Conservation (phyloP, 2,113 vertebrate genomes). For the Burhinus oedicnemus region DNA sequence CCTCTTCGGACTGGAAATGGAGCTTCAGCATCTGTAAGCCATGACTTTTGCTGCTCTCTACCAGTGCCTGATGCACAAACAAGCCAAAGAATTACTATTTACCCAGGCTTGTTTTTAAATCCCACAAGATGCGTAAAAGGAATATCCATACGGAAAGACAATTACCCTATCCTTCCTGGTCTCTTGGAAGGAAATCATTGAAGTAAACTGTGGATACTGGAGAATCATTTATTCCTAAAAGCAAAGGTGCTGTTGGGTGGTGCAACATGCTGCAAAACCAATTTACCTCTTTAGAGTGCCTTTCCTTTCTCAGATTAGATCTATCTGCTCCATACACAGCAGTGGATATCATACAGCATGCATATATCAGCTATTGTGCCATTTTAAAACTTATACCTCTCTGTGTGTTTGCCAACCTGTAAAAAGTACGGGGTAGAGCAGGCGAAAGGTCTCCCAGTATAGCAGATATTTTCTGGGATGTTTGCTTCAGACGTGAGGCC, state of each 20-base stretch:
- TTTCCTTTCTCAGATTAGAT: not conserved
- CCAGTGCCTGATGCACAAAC: not conserved
- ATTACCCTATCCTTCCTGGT: accelerated
- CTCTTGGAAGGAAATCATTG: not conserved
- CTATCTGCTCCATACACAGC: not conserved
- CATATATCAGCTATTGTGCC: not conserved
- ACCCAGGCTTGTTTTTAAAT: not conserved
- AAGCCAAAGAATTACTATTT: not conserved
- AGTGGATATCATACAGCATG: not conserved
- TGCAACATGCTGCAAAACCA: not conserved
- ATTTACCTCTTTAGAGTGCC: not conserved
- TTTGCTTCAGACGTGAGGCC: slow-evolving; percentile 55
- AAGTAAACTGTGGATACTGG: not conserved
- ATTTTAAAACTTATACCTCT: not conserved
- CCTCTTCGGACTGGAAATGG: not conserved
- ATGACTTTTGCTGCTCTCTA: not conserved
- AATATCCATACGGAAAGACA: not conserved
- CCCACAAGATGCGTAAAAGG: not conserved
- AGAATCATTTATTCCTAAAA: not conserved
- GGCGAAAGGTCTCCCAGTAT: accelerated
- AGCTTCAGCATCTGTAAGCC: not conserved
- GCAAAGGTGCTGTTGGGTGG: not conserved
- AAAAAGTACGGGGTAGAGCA: not conserved
- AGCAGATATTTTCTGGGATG: not conserved
- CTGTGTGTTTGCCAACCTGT: not conserved